phyloP scores from a whole-genome alignment of 2,888 invertebrate genomes.

The Eurytoma californica region DNA sequence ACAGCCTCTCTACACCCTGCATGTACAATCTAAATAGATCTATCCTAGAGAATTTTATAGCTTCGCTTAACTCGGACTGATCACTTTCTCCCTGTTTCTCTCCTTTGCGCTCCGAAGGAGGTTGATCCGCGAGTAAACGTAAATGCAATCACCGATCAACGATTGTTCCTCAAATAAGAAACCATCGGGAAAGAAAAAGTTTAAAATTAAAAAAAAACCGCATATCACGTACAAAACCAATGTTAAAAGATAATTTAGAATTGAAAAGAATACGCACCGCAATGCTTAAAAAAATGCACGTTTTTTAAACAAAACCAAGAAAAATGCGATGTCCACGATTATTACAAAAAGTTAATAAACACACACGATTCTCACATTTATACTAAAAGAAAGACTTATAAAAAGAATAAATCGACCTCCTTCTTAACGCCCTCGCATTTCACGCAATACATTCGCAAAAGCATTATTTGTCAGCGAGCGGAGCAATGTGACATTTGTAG shows the following conservation, averaged over 20 bases:
- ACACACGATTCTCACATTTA: no score
- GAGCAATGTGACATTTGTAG: conserved; percentile 41
- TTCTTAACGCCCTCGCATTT: conserved; percentile 7
- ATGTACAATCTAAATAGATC: conserved; percentile 62
- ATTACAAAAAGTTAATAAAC: neutral
- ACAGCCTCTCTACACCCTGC: conserved; percentile 64
- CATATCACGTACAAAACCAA: no score
- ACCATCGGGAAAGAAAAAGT: no score
- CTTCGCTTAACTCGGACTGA: conserved; percentile 25
- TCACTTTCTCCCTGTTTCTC: conserved; percentile 11
- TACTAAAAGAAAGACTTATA: neutral
- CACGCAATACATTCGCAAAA: conserved; percentile 5
- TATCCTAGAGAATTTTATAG: conserved; percentile 51
- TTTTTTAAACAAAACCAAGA: neutral
- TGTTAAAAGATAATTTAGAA: neutral
- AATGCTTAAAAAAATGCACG: neutral
- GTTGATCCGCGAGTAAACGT: neutral
- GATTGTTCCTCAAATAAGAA: neutral
- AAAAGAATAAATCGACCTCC: conserved; percentile 29
- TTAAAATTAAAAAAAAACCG: no score
- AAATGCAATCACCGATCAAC: neutral
- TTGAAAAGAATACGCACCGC: neutral
- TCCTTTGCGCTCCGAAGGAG: conserved; percentile 14
- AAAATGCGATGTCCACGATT: no score
- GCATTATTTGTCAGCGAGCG: conserved; percentile 23